Percentiles rank a stretch among this genome's conserved stretches.
Evolutionary conservation across 2,888 invertebrate genomes (phyloP).

Genomic region (Ichneumon xanthorius): DNA sequence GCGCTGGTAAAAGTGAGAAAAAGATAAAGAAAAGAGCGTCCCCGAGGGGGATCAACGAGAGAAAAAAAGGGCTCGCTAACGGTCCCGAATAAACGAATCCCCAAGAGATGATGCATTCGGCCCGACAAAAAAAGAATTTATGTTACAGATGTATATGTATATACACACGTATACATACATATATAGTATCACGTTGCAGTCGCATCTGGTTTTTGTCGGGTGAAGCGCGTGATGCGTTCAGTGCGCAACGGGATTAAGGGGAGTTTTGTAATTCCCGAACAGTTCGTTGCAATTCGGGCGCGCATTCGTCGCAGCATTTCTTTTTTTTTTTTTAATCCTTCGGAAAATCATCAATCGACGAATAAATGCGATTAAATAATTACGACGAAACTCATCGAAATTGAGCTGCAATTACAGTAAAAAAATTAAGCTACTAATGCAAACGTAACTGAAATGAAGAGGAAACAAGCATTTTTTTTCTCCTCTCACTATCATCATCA

Average conservation of each 20-base stretch:
- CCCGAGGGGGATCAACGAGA: conserved; percentile 13
- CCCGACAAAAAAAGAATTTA: conserved; percentile 42
- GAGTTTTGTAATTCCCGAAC: not conserved
- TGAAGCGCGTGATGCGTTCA: conserved; percentile 17
- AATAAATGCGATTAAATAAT: no score
- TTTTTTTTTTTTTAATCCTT: not conserved
- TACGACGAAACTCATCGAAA: no score
- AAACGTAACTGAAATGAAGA: no score
- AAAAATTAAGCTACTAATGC: no score
- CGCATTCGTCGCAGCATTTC: not conserved
- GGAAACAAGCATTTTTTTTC: no score
- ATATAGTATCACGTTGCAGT: not conserved
- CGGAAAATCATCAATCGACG: not conserved
- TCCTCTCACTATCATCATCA: no score
- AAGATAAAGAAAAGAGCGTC: conserved; percentile 20
- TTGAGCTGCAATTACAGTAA: no score
- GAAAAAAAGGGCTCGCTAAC: conserved; percentile 42
- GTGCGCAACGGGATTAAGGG: not conserved
- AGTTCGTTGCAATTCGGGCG: not conserved
- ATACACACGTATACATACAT: not conserved
- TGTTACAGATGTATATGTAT: not conserved
- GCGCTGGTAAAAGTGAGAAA: conserved; percentile 38
- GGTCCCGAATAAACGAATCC: conserved; percentile 42
- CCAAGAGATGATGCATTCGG: conserved; percentile 32
- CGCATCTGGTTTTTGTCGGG: conserved; percentile 49